Conservation (phyloP, 2,797 vertebrate species). For the Odontamblyopus rebecca region DNA sequence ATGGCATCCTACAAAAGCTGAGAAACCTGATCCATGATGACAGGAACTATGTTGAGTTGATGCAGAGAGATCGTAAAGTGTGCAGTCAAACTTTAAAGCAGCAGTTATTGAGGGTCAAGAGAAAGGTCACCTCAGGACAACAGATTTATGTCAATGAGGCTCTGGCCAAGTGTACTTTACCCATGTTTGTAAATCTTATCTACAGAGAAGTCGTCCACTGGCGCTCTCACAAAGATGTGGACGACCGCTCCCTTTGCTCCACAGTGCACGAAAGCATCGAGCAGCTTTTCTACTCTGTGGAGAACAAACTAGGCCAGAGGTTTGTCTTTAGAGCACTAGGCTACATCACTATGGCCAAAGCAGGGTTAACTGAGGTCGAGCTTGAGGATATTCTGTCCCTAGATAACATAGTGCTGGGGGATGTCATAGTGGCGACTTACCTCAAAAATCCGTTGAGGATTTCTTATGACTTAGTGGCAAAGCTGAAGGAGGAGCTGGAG, state of each 20-base stretch:
- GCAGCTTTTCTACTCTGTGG: constrained; percentile 94
- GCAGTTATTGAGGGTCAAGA: constrained; percentile 90
- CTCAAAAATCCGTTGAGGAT: constrained; percentile 90
- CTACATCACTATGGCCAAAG: constrained; percentile 96
- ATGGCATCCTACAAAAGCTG: constrained; percentile 96
- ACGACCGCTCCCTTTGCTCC: constrained; percentile 91
- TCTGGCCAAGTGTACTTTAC: constrained; percentile 94
- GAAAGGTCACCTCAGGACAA: constrained; percentile 98
- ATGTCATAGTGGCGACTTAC: constrained; percentile 84
- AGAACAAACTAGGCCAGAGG: constrained; percentile 89
- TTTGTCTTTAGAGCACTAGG: constrained; percentile 93
- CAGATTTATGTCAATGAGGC: constrained; percentile 99
- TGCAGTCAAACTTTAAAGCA: constrained; percentile 98
- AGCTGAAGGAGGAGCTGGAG: constrained; percentile 91
- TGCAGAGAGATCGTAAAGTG: constrained; percentile 90
- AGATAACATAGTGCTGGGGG: constrained; percentile 92
- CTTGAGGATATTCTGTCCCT: constrained; percentile 96
- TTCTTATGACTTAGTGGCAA: constrained; percentile 91
- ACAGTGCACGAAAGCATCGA: constrained; percentile 98
- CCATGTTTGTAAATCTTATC: constrained; percentile 98
- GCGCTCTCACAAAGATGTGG: constrained; percentile 97
- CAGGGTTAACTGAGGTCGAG: constrained; percentile 94
- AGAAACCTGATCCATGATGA: constrained; percentile 92
- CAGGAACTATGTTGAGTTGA: constrained; percentile 89
- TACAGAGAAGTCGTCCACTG: constrained; percentile 95